These are phyloP conservation scores for Parasteatoda lunata DNA, from an alignment of 2,888 invertebrate species.

Conservation along the genomic window DNA sequence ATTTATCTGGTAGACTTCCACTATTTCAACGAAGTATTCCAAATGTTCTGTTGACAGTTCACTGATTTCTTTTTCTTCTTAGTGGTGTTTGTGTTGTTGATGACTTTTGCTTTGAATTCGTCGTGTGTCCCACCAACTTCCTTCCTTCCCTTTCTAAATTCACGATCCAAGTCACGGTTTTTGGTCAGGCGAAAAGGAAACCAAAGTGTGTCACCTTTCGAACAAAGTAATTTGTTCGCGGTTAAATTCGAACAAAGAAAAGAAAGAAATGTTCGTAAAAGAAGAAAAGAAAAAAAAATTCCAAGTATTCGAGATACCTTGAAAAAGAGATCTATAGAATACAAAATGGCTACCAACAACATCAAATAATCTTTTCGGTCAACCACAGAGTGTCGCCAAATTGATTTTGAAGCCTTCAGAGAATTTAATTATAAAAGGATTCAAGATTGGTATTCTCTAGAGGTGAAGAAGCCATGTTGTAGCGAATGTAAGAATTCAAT, in stretches of 20 bases:
- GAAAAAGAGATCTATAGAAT: slow-evolving; percentile 28
- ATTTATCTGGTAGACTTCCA: not conserved
- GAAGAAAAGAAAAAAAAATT: not conserved
- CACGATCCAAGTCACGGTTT: slow-evolving; percentile 47
- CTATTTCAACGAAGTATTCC: not conserved
- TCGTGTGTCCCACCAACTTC: slow-evolving; percentile 26
- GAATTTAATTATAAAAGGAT: slow-evolving; percentile 47
- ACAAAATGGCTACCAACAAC: slow-evolving; percentile 27
- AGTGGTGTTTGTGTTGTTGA: not conserved
- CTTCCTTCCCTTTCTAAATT: slow-evolving; percentile 12
- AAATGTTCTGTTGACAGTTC: not conserved
- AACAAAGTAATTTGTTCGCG: slow-evolving; percentile 63
- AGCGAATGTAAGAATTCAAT: not conserved
- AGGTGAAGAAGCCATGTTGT: not conserved
- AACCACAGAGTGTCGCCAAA: slow-evolving; percentile 52
- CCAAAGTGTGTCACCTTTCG: slow-evolving; percentile 52
- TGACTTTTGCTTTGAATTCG: slow-evolving; percentile 32
- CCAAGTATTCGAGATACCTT: slow-evolving; percentile 26
- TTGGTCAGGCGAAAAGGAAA: slow-evolving; percentile 30
- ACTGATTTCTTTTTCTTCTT: slow-evolving; percentile 14
- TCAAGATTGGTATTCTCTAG: slow-evolving; percentile 8
- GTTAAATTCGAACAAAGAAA: slow-evolving; percentile 47
- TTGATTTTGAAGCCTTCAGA: slow-evolving; percentile 38
- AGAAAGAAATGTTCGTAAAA: slow-evolving; percentile 7
- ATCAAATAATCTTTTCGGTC: slow-evolving; percentile 34